Base-by-base conservation (phyloP, 2,888 invertebrate genomes). In the Formica aserva region DNA sequence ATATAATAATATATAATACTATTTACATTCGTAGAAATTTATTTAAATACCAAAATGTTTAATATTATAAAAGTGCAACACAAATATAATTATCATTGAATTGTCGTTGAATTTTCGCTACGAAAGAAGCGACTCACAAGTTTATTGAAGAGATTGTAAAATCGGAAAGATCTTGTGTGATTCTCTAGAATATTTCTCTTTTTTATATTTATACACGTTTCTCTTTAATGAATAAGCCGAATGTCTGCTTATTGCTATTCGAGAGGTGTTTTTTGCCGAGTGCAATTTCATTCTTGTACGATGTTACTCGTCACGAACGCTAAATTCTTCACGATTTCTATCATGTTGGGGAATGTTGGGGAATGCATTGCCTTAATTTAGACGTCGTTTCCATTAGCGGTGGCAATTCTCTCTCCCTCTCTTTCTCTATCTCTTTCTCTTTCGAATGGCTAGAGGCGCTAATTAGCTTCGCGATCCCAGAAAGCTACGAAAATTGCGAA, bases 401-500 rank as follows among this genome's bases (percentile, higher is more conserved):
- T 11, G 45, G 22, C 81, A 55, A 69, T 71, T 55, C 48, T 67
- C 57, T 63, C 66, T 69, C n/a, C 35, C 26, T 60, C 57, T 48
- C n/a, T 52, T 1, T 52, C 8, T 18, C 32, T 66, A 29, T 45
- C 9, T 66, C 29, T 48, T 18, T 52, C 26, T 62, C 26, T 18
- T 41, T 60, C 65, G 60, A 82, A 62, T 38, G 67, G 75, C 78
- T 41, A 83, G 76, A 81, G 77, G 38, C 82, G 80, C 62, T 77
- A 87, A 87, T 87, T 87, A 86, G 72, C 69, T 62, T 22, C n/a
- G 74, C 52, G 83, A 76, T 77, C 67, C 63, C 52, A 60, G 74
- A 82, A 82, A 78, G 26, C 77, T 48, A 55, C 63, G 74, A 71
- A 82, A 82, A 85, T 62, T 63, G 60, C 65, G n/a, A 35, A 63